Conservation (phyloP, 2,113 vertebrate species). For the Nothobranchius furzeri region DNA sequence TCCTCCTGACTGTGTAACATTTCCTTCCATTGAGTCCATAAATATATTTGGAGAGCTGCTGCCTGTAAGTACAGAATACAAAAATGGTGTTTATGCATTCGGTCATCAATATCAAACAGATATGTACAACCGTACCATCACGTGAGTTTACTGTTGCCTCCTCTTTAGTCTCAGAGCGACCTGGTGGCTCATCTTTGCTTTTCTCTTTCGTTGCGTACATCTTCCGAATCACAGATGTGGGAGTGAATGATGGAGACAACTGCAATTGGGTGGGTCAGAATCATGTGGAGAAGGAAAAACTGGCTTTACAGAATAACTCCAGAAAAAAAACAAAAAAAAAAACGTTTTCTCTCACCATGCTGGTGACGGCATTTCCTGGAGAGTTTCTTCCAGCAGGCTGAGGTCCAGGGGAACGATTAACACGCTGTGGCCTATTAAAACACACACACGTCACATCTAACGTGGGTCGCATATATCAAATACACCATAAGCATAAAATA, state of each 20-base stretch:
- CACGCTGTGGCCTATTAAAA: slow-evolving; percentile 82
- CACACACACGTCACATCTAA: neutral
- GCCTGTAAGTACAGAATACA: slow-evolving; percentile 49
- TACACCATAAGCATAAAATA: too few relatives aligned
- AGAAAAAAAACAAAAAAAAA: too few relatives aligned
- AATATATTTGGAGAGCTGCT: slow-evolving; percentile 76
- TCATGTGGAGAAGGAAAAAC: neutral
- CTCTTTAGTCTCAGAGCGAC: slow-evolving; percentile 84
- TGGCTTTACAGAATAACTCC: neutral
- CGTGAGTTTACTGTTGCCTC: slow-evolving; percentile 76
- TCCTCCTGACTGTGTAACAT: slow-evolving; percentile 81
- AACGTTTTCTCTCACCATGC: slow-evolving; percentile 85
- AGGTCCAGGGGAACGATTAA: slow-evolving; percentile 88
- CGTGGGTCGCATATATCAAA: too few relatives aligned
- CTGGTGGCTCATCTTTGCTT: slow-evolving; percentile 86
- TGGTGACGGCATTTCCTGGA: slow-evolving; percentile 88
- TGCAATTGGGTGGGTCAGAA: slow-evolving; percentile 47
- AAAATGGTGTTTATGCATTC: neutral
- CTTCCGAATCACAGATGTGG: slow-evolving; percentile 97
- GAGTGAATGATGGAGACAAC: slow-evolving; percentile 97
- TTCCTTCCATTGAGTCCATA: slow-evolving; percentile 80
- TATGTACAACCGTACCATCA: slow-evolving; percentile 80
- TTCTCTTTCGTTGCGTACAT: slow-evolving; percentile 99
- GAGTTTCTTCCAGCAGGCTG: slow-evolving; percentile 86
- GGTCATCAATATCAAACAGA: neutral